A percentile compares a stretch with the other conserved stretches of the same genome.
Conservation (phyloP, 2,888 invertebrate genomes). For the Trichopoda pennipes region DNA sequence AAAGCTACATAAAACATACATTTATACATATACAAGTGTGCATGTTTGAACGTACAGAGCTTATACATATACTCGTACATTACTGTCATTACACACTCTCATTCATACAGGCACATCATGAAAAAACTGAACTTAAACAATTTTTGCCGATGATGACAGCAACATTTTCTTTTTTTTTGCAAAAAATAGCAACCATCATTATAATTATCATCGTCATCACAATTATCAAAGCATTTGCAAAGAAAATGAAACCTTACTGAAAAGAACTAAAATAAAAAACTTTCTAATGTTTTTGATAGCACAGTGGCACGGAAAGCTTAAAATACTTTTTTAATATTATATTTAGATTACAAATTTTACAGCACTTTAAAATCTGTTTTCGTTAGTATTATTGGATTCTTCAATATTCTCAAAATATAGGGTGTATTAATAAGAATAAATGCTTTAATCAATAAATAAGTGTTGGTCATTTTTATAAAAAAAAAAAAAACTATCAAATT, state of each 20-base stretch:
- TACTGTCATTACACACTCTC: not conserved
- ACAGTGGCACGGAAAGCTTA: not conserved
- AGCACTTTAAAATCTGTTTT: too few relatives aligned
- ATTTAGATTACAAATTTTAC: too few relatives aligned
- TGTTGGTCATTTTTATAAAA: too few relatives aligned
- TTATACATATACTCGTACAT: not conserved
- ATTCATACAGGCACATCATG: not conserved
- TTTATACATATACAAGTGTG: not conserved
- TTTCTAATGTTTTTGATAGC: not conserved
- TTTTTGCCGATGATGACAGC: slow-evolving; percentile 41
- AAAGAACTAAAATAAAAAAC: not conserved
- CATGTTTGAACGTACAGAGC: not conserved
- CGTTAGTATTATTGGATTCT: too few relatives aligned
- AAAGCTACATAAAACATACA: slow-evolving; percentile 2
- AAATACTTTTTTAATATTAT: not conserved
- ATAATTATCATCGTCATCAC: not conserved
- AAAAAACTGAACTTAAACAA: slow-evolving; percentile 41
- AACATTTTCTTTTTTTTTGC: slow-evolving; percentile 38
- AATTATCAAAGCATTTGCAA: slow-evolving; percentile 22
- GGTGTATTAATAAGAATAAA: too few relatives aligned
- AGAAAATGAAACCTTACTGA: slow-evolving; percentile 46
- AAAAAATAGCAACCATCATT: too few relatives aligned
- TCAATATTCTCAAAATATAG: too few relatives aligned
- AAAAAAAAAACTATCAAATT: too few relatives aligned
- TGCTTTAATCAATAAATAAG: too few relatives aligned